phyloP scores from a whole-genome alignment of 2,888 invertebrate genomes.

The Amphipyra berbera region DNA sequence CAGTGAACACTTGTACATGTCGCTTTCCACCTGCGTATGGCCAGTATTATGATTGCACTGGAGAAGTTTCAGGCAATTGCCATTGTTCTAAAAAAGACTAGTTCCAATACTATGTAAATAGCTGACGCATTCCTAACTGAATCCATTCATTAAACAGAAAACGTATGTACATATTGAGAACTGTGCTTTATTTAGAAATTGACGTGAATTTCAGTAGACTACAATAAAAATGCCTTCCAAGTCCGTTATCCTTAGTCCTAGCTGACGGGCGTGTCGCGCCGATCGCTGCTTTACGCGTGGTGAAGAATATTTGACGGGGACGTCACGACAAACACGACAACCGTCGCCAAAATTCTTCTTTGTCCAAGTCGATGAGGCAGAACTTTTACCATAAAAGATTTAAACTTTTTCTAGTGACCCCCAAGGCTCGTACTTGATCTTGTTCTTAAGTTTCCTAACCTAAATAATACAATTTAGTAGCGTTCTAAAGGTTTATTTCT shows the following conservation, averaged over 20 bases:
- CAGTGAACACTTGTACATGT: conserved; percentile 59
- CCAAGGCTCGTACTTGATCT: too few relatives aligned
- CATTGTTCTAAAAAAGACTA: conserved; percentile 50
- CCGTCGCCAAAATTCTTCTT: too few relatives aligned
- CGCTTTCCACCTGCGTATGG: conserved; percentile 69
- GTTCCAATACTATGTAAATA: conserved; percentile 12
- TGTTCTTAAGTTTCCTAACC: not conserved
- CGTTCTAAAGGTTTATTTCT: not conserved
- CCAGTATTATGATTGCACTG: conserved; percentile 66
- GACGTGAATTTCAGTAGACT: not conserved
- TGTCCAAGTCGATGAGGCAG: too few relatives aligned
- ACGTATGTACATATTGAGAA: conserved; percentile 8
- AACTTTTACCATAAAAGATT: too few relatives aligned
- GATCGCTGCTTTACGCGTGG: too few relatives aligned
- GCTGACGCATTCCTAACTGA: not conserved
- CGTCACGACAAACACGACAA: too few relatives aligned
- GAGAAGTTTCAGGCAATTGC: conserved; percentile 69
- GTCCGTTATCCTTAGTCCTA: too few relatives aligned
- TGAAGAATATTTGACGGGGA: too few relatives aligned
- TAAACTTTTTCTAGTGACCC: too few relatives aligned
- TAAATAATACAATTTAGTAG: not conserved
- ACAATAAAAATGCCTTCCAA: too few relatives aligned
- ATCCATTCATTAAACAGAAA: not conserved
- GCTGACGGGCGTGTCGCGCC: too few relatives aligned
- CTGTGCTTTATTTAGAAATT: conserved; percentile 12